phyloP scores from a whole-genome alignment of 2,888 invertebrate genomes.

The Punctoribates punctum region DNA sequence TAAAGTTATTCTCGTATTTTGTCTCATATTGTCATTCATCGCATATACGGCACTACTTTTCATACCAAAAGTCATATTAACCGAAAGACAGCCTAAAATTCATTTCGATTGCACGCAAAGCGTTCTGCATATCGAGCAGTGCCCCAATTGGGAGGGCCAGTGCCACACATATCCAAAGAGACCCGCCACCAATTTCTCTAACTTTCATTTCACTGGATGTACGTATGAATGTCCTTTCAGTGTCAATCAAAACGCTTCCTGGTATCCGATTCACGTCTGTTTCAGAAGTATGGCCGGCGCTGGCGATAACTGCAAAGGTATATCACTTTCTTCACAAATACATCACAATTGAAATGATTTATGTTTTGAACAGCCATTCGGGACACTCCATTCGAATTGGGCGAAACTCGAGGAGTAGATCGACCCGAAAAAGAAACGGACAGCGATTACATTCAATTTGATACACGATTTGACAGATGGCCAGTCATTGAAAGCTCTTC shows the following conservation, averaged over 20 bases:
- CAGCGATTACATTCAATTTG: conserved; percentile 44
- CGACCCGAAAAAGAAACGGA: background rate
- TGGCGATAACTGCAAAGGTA: background rate
- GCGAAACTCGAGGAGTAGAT: background rate
- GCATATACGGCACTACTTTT: conserved; percentile 52
- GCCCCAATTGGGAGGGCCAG: conserved; percentile 48
- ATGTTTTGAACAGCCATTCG: background rate
- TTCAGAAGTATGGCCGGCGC: conserved; percentile 39
- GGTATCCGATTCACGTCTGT: conserved; percentile 47
- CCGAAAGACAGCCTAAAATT: conserved; percentile 46
- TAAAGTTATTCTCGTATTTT: conserved; percentile 51
- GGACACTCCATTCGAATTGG: background rate
- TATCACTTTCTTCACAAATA: background rate
- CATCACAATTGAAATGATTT: background rate
- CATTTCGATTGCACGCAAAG: conserved; percentile 48
- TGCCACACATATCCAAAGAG: conserved; percentile 42
- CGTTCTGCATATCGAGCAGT: conserved; percentile 48
- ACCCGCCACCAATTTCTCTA: conserved; percentile 43
- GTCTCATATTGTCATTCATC: conserved; percentile 52
- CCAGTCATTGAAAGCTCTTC: conserved; percentile 45
- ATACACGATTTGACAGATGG: conserved; percentile 46
- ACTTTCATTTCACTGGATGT: conserved; percentile 46
- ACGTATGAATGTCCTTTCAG: conserved; percentile 44
- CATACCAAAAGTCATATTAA: conserved; percentile 50
- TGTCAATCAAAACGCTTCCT: conserved; percentile 25